Evolutionary conservation across 2,888 invertebrate genomes (phyloP).

Genomic region (Acrobasis consociella): DNA sequence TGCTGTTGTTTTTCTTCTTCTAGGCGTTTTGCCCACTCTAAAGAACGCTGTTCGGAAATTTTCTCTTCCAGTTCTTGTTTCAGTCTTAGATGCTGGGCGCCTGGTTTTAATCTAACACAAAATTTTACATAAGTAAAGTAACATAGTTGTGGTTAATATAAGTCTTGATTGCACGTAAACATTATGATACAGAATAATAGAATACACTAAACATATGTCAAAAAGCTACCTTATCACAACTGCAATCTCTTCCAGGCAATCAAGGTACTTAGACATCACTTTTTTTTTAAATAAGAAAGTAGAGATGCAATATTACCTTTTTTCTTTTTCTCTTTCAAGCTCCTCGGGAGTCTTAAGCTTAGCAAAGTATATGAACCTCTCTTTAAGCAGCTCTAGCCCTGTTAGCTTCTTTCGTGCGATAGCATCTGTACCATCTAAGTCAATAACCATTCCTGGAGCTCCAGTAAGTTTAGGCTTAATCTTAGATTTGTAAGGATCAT

Average conservation of each 20-base stretch:
- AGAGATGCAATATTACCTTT: constrained; percentile 68
- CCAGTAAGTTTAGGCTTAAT: constrained; percentile 75
- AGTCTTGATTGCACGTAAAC: no score
- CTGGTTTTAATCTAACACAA: constrained; percentile 79
- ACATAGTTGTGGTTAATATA: no score
- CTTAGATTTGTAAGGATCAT: constrained; percentile 39
- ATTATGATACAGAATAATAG: no score
- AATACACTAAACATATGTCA: no score
- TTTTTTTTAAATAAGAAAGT: neutral
- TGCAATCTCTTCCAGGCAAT: neutral
- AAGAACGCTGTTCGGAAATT: constrained; percentile 87
- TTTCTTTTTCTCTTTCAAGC: constrained; percentile 78
- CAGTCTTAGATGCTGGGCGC: constrained; percentile 86
- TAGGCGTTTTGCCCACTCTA: constrained; percentile 86
- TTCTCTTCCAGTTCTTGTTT: constrained; percentile 87
- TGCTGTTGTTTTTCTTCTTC: constrained; percentile 76
- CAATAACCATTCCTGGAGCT: constrained; percentile 76
- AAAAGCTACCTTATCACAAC: no score
- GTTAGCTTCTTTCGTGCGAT: constrained; percentile 61
- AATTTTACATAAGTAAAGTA: neutral
- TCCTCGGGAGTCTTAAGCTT: constrained; percentile 77
- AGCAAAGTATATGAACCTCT: constrained; percentile 87
- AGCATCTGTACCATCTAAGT: constrained; percentile 54
- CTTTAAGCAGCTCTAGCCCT: constrained; percentile 86
- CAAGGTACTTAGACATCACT: neutral